A percentile compares a stretch with the other conserved stretches of the same genome.
Evolutionary conservation across 2,113 vertebrate genomes (phyloP).

Genomic region (Emberiza fucata): DNA sequence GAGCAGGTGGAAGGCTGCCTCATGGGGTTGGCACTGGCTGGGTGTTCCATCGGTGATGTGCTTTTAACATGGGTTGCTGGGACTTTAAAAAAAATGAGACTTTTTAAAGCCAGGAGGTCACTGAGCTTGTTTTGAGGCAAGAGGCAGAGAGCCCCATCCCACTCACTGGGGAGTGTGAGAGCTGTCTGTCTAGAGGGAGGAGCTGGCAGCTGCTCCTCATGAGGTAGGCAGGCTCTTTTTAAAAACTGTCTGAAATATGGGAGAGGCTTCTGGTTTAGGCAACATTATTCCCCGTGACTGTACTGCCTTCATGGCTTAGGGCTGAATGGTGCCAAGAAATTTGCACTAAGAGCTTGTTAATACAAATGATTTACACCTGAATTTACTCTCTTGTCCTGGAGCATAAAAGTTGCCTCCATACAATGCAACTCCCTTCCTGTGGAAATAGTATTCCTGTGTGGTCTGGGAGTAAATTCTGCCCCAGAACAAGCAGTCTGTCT

Average conservation of each 20-base stretch:
- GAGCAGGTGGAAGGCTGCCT: not conserved
- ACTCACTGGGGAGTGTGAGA: not conserved
- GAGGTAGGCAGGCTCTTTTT: not conserved
- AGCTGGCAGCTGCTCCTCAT: not conserved
- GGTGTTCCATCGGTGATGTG: not conserved
- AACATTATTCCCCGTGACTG: not conserved
- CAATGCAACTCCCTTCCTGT: not conserved
- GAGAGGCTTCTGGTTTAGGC: constrained; percentile 10
- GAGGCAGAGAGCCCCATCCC: not conserved
- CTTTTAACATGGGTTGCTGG: rapidly evolving
- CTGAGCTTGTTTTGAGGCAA: not conserved
- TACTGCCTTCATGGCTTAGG: not conserved
- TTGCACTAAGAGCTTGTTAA: not conserved
- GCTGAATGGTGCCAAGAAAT: not conserved
- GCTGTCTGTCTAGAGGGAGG: not conserved
- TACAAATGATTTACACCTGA: constrained; percentile 44
- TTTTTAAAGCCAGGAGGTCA: not conserved
- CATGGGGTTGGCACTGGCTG: rapidly evolving
- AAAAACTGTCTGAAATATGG: not conserved
- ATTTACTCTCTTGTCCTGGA: constrained; percentile 21
- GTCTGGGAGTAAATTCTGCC: not conserved
- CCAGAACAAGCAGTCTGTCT: not conserved
- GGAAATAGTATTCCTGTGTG: not conserved
- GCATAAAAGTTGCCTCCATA: not conserved
- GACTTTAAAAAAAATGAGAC: not conserved